Evolutionary conservation across 2,113 vertebrate species (phyloP).

Genomic region (Verasper variegatus): DNA sequence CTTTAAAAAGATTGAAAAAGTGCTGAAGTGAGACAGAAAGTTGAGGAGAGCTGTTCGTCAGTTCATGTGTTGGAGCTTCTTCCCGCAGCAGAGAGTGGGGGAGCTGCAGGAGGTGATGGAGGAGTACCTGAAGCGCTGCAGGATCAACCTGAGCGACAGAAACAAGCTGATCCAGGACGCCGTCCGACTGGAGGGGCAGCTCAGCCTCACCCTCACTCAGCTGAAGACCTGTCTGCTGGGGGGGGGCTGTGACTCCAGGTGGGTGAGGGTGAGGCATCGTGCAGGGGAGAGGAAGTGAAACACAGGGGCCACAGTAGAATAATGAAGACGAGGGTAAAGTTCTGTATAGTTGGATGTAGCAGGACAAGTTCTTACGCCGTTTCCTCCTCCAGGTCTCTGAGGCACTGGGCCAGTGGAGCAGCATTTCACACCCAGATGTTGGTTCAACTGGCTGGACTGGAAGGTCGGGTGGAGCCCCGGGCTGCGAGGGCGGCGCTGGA

Average conservation of each 20-base stretch:
- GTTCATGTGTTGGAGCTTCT: neutral
- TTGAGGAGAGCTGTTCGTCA: fast-evolving
- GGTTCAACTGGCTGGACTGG: slow-evolving; percentile 69
- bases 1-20: too few species aligned
- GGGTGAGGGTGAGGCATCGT: neutral
- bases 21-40: too few species aligned
- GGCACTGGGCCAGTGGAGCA: slow-evolving; percentile 77
- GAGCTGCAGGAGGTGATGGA: slow-evolving; percentile 78
- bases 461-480: slow-evolving; percentile 46
- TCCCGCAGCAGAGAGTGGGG: slow-evolving; percentile 53
- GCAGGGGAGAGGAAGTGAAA: neutral
- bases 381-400: slow-evolving; percentile 58
- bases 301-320: too few species aligned
- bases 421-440: slow-evolving; percentile 77
- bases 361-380: too few species aligned
- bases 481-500: slow-evolving; percentile 65
- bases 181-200: slow-evolving; percentile 67
- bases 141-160: slow-evolving; percentile 68
- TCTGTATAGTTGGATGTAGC: too few species aligned
- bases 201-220: slow-evolving; percentile 76
- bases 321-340: neutral
- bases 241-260: slow-evolving; percentile 71
- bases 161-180: slow-evolving; percentile 65
- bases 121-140: slow-evolving; percentile 78
- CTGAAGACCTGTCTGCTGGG: slow-evolving; percentile 71